Evolutionary conservation across 2,888 invertebrate species (phyloP), one percentile per base, ranked within the genome.

Genomic region (Adela reaumurella): DNA sequence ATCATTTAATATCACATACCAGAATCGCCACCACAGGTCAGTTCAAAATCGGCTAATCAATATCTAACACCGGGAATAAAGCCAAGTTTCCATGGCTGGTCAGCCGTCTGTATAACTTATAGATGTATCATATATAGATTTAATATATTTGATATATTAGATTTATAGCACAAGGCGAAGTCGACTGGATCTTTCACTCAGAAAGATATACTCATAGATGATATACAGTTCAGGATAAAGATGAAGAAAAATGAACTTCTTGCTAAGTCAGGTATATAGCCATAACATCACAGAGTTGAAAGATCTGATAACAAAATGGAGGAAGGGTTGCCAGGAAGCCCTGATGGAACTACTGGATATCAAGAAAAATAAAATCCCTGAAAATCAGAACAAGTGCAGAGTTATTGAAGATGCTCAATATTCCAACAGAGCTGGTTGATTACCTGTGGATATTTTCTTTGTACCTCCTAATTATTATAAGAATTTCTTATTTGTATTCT

Each of bases 371-470:
- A 74, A 74, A 48, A 64, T 69, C 52, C 69, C 70, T 0, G 73
- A 74, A 29, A 67, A 64, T 52, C 64, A 65, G 19, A 63, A 69
- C 47, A 71, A 79, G 65, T 60, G 63, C 68, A 1, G 69, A 80
- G 54, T 70, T 83, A 52, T 62, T 83, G 11, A 55, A 69, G 52
- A 67, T 65, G 44, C 61, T 83, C n/a, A 73, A 76, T 51, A 81
- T 83, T 54, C 74, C 82, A 8, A 57, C 70, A 0, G 60, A 65
- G 19, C 57, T 80, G 52, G 79, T 82, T 2, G 69, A 76, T 1
- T 83, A 80, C 61, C 67, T 0, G 81, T 81, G 29, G 70, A 74
- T 59, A 79, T 81, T 55, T 68, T 67, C 53, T 82, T 82, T 57
- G 60, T 60, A 46, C 73, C 70, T 24, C 70, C 74, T 0, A 65